Evolutionary conservation across 2,888 invertebrate species (phyloP), one percentile per base, ranked within the genome.

Genomic region (Ochropleura leucogaster): DNA sequence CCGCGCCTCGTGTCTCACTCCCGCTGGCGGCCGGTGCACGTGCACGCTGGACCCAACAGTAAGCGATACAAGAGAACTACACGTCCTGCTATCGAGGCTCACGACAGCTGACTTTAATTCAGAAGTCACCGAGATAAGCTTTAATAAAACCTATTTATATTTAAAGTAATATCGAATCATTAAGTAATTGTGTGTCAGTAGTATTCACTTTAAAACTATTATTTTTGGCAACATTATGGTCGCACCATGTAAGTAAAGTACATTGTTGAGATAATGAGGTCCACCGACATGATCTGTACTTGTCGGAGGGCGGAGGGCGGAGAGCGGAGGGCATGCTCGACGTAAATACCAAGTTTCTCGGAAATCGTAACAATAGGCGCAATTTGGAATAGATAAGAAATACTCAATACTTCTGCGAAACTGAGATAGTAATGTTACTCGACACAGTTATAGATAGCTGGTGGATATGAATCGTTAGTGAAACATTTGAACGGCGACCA

Each of bases 331-430:
- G 30, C 47, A 63, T 42, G 40, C 12, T 30, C 53, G 40, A 49
- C 77, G 40, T 46, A 9, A 74, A n/a, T 30, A 51, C n/a, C 12
- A 51, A 30, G 42, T 44, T 77, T 75, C 79, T 79, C 60, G 51
- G 60, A 69, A 75, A 47, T 42, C 20, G 14, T 44, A 16, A 57
- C 67, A 30, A 18, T 47, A 57, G 44, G 49, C 59, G 53, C 60
- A 53, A 69, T 30, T 79, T 69, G n/a, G 40, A 69, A 69, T 69
- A 62, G 53, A 53, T 68, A 51, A 30, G 30, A 30, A 30, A 30
- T 44, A 30, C n/a, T 42, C 16, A 57, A 55, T 59, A 42, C 47
- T 57, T 59, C n/a, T 77, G 44, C 46, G 40, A 67, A 53, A 51
- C 46, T n/a, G 3, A 77, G 49, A 49, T 59, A 57, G 20, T 47